These are phyloP conservation scores for Anguilla pacifica DNA, from an alignment of 2,797 vertebrate genomes.

Conservation along the genomic window DNA sequence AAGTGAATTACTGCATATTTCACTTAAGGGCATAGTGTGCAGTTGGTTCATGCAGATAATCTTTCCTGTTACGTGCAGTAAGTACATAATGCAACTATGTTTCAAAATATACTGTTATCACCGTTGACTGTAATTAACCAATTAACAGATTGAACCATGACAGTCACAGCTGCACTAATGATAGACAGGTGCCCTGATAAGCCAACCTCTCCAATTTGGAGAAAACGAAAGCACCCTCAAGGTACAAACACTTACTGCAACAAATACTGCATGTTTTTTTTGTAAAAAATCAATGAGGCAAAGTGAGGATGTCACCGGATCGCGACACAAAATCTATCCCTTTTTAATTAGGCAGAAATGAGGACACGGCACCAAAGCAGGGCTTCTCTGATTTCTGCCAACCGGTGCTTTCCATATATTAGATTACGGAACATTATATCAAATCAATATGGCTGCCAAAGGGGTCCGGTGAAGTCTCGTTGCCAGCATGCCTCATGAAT, in stretches of 20 bases:
- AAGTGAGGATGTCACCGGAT: not conserved
- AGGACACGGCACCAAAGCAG: not conserved
- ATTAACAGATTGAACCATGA: not conserved
- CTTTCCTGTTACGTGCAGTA: not conserved
- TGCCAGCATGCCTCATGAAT: not conserved
- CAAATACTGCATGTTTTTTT: not conserved
- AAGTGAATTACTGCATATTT: not conserved
- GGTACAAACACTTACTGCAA: conserved; percentile 1
- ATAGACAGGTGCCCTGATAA: not conserved
- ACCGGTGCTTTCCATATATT: not conserved
- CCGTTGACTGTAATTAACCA: not conserved
- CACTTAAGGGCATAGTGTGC: not conserved
- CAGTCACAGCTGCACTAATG: not conserved
- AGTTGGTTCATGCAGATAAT: not conserved
- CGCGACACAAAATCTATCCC: not conserved
- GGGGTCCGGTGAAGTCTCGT: not conserved
- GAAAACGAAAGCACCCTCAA: not conserved
- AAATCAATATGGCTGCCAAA: conserved; percentile 5
- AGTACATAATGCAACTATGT: not conserved
- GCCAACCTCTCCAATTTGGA: not conserved
- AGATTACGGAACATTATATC: not conserved
- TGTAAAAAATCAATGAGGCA: conserved; percentile 9
- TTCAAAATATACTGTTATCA: not conserved
- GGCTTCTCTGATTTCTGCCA: not conserved
- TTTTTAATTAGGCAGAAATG: conserved; percentile 20